Base-by-base conservation (phyloP, 2,113 vertebrate species). In the Pseudorasbora parva region DNA sequence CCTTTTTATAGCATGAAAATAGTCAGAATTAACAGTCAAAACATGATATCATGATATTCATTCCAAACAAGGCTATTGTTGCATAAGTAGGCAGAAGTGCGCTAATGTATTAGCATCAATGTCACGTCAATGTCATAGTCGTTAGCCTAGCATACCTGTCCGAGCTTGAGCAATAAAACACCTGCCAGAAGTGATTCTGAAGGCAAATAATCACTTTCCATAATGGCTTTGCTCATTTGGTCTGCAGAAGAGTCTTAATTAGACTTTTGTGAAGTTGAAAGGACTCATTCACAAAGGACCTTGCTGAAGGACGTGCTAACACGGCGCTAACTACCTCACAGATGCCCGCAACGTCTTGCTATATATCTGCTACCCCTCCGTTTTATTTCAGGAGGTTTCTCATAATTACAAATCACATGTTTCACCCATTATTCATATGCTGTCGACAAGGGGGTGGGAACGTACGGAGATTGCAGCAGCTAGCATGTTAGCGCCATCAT, bases 321-420 rank as follows among this genome's bases (percentile, higher is more conserved):
- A 84, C 10, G 4, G 3, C n/a, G 43, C 47, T 76, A 41, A 25
- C 72, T 30, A 73, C 81, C 59, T 86, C 78, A 51, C 78, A 25
- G 68, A 74, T 9, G 25, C 78, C 43, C 21, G 78, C 85, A 68
- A 83, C 76, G 5, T 37, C 51, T 82, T 59, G n/a, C 71, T 30
- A 43, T 47, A 69, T 74, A 60, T 60, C 71, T 64, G 30, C 75
- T 33, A 62, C 62, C 51, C 56, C 74, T 69, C 41, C 19, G 3
- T 77, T 77, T 64, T 47, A 81, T n/a, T 84, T 60, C 64, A 72
- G 78, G 47, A 5, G 60, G 54, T 84, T 84, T 82, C 73, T 78
- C 66, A 49, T 56, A 33, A 62, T 74, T 87, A 84, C 81, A 83
- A 88, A 86, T 81, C 25, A 43, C 37, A 54, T n/a, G 68, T 84